A percentile compares a stretch with the other conserved stretches of the same genome.
phyloP scores from a whole-genome alignment of 2,888 invertebrate genomes.

The Epinotia ramella region DNA sequence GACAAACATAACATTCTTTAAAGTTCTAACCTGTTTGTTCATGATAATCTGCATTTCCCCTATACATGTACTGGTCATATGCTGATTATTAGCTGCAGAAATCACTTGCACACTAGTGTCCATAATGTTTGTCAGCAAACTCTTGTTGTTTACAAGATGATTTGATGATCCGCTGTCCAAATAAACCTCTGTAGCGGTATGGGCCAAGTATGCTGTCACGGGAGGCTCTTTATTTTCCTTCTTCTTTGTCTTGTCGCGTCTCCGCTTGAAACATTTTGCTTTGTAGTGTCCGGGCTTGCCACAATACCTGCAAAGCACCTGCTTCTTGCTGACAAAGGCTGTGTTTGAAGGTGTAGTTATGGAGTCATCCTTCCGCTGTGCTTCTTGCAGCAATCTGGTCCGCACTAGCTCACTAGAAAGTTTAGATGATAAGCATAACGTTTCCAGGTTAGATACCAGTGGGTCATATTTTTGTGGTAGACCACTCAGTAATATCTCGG shows the following conservation, averaged over 20 bases:
- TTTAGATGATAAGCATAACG: too few species aligned
- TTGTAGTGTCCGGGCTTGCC: neutral
- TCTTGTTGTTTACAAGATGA: too few species aligned
- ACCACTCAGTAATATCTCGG: too few species aligned
- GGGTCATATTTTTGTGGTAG: too few species aligned
- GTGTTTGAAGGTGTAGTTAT: neutral
- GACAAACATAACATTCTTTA: neutral
- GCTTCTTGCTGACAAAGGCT: neutral
- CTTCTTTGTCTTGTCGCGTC: neutral
- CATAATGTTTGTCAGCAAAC: neutral
- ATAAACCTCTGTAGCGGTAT: neutral
- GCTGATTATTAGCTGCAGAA: neutral
- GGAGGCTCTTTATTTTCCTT: neutral
- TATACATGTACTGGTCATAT: neutral
- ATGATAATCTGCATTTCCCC: neutral
- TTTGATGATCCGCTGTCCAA: neutral
- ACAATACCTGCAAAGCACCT: neutral
- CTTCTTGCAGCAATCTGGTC: too few species aligned
- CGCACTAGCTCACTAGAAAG: too few species aligned
- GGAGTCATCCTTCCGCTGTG: too few species aligned
- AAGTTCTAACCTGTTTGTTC: neutral
- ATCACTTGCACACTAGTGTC: constrained; percentile 1
- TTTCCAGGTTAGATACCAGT: too few species aligned
- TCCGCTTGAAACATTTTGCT: constrained; percentile 1
- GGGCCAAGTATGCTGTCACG: neutral